Percentiles rank a stretch among this genome's conserved stretches.
phyloP scores from a whole-genome alignment of 2,797 vertebrate genomes.

The Balearica regulorum region DNA sequence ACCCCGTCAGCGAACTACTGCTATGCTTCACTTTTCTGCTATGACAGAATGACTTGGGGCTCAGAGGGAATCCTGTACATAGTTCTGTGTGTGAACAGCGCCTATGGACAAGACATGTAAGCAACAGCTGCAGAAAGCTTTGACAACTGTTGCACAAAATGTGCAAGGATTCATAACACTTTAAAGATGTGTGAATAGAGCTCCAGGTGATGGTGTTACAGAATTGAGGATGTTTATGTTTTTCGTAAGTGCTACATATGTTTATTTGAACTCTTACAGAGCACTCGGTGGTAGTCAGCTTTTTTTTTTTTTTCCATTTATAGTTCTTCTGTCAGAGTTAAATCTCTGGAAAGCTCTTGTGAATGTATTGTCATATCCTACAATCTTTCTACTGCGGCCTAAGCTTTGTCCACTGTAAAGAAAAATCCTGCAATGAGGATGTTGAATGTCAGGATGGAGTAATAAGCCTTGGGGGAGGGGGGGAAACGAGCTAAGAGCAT shows the following conservation, averaged over 20 bases:
- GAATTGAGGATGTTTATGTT: neutral
- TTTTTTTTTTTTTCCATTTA: too few relatives aligned
- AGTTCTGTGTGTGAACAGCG: fast-evolving
- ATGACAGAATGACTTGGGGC: fast-evolving
- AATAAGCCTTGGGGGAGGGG: neutral
- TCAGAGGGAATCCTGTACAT: fast-evolving
- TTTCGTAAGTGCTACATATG: neutral
- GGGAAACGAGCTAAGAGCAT: neutral
- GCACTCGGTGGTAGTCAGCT: fast-evolving
- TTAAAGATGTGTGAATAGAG: neutral
- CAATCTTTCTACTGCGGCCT: neutral
- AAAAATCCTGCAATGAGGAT: neutral
- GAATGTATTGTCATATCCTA: too few relatives aligned
- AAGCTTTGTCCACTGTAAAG: neutral
- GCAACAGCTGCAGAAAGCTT: neutral
- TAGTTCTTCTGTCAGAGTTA: neutral
- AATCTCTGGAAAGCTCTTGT: neutral
- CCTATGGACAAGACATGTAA: fast-evolving
- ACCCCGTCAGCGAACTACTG: fast-evolving
- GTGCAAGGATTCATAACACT: neutral
- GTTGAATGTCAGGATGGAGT: fast-evolving
- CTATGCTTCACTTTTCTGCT: neutral
- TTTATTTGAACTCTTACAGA: neutral
- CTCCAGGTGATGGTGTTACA: neutral
- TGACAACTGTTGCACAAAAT: neutral